Percentiles rank a stretch among this genome's conserved stretches.
Conservation (phyloP, 2,888 invertebrate genomes). For the Galerucella nymphaeae region DNA sequence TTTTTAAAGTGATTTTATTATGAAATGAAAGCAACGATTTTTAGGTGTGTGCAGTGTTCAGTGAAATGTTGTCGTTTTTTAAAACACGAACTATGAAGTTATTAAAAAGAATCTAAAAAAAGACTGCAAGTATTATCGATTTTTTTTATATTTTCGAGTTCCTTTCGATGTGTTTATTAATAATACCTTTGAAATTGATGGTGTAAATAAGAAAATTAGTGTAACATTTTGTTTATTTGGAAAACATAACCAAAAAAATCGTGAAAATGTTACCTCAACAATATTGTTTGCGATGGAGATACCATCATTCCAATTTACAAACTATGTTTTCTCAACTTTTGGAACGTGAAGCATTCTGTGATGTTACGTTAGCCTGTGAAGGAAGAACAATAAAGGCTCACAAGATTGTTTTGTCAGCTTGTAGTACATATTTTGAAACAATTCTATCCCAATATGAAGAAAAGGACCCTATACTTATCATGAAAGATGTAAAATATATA, state of each 20-base stretch:
- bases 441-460: slow-evolving; percentile 85
- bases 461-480: slow-evolving; percentile 84
- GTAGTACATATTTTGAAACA: slow-evolving; percentile 91
- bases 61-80: slow-evolving; percentile 50
- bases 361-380: slow-evolving; percentile 90
- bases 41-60: slow-evolving; percentile 47
- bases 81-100: slow-evolving; percentile 54
- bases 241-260: slow-evolving; percentile 51
- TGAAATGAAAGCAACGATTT: slow-evolving; percentile 45
- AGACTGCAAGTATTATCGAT: slow-evolving; percentile 60
- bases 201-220: slow-evolving; percentile 41
- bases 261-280: slow-evolving; percentile 83
- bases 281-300: slow-evolving; percentile 93
- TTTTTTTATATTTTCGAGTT: slow-evolving; percentile 62
- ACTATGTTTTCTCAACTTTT: slow-evolving; percentile 89
- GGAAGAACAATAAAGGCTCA: slow-evolving; percentile 82
- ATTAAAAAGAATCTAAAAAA: slow-evolving; percentile 56
- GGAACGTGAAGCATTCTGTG: slow-evolving; percentile 89
- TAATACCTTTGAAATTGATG: slow-evolving; percentile 45
- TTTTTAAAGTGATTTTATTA: slow-evolving; percentile 46
- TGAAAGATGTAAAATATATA: slow-evolving; percentile 91
- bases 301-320: slow-evolving; percentile 91
- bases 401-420: slow-evolving; percentile 90
- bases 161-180: slow-evolving; percentile 58
- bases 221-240: slow-evolving; percentile 42